Evolutionary conservation across 2,797 vertebrate genomes (phyloP).

Genomic region (Gila robusta): DNA sequence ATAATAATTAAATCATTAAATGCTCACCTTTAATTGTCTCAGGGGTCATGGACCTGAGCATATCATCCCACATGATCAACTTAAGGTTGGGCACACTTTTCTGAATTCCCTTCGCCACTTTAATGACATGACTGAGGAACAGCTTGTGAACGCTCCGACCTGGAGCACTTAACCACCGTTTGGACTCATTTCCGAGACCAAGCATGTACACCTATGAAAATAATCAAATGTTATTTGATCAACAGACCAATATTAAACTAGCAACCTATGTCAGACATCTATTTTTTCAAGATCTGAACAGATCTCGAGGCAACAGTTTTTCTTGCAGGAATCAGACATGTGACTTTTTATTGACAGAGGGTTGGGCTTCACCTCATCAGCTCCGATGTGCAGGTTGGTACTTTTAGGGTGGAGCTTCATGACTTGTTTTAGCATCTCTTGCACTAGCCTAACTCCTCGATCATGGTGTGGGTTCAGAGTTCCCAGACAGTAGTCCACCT

Average conservation of each 20-base stretch:
- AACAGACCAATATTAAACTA: neutral
- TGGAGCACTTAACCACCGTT: slow-evolving; percentile 80
- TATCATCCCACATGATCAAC: slow-evolving; percentile 95
- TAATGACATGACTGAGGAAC: slow-evolving; percentile 87
- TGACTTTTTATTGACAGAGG: neutral
- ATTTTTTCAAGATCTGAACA: neutral
- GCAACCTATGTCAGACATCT: neutral
- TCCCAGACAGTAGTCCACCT: slow-evolving; percentile 85
- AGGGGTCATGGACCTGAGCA: slow-evolving; percentile 87
- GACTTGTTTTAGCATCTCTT: slow-evolving; percentile 90
- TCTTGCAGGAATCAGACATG: neutral
- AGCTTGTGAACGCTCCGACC: slow-evolving; percentile 81
- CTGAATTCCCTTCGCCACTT: slow-evolving; percentile 81
- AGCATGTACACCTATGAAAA: slow-evolving; percentile 89
- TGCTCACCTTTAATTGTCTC: slow-evolving; percentile 85
- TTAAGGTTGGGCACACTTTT: slow-evolving; percentile 78
- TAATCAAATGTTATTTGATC: neutral
- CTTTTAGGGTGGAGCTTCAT: slow-evolving; percentile 83
- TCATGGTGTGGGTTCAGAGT: slow-evolving; percentile 90
- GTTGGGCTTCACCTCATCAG: slow-evolving; percentile 76
- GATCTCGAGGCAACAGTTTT: neutral
- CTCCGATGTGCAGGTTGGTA: slow-evolving; percentile 80
- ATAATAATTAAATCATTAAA: neutral
- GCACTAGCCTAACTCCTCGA: slow-evolving; percentile 80
- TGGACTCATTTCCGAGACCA: slow-evolving; percentile 90